Evolutionary conservation across 2,888 invertebrate species (phyloP).

Genomic region (Doris montereyensis): DNA sequence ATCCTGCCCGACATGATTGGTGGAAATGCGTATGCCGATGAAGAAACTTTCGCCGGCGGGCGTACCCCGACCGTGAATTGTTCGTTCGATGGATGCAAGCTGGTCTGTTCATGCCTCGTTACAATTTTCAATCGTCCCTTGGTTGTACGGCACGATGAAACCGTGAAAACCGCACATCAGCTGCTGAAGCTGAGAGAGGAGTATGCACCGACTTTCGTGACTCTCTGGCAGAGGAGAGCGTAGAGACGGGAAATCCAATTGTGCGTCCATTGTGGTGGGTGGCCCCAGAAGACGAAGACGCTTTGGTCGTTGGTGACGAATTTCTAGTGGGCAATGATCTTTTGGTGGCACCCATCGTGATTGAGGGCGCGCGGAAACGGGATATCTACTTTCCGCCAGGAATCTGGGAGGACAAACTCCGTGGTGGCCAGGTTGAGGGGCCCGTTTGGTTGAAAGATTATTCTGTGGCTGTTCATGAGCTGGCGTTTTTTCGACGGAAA

Average conservation of each 20-base stretch:
- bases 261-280: slow-evolving; percentile 92
- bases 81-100: slow-evolving; percentile 86
- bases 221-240: slow-evolving; percentile 55
- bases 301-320: slow-evolving; percentile 84
- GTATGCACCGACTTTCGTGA: slow-evolving; percentile 54
- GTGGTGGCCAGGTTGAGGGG: slow-evolving; percentile 44
- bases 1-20: slow-evolving; percentile 88
- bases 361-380: slow-evolving; percentile 57
- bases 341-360: slow-evolving; percentile 69
- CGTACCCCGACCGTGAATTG: slow-evolving; percentile 65
- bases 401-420: slow-evolving; percentile 53
- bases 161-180: slow-evolving; percentile 51
- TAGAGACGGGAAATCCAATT: slow-evolving; percentile 79
- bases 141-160: slow-evolving; percentile 72
- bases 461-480: slow-evolving; percentile 52
- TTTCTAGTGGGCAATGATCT: slow-evolving; percentile 68
- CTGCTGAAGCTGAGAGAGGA: slow-evolving; percentile 55
- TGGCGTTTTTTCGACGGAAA: slow-evolving; percentile 52
- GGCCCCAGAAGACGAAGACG: slow-evolving; percentile 85
- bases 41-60: slow-evolving; percentile 30
- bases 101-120: slow-evolving; percentile 86
- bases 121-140: slow-evolving; percentile 81
- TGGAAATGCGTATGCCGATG: slow-evolving; percentile 64
- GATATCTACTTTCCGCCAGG: slow-evolving; percentile 65
- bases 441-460: slow-evolving; percentile 51